Evolutionary conservation across 2,888 invertebrate genomes (phyloP), one percentile per base, ranked within the genome.

Genomic region (Bembecia ichneumoniformis): DNA sequence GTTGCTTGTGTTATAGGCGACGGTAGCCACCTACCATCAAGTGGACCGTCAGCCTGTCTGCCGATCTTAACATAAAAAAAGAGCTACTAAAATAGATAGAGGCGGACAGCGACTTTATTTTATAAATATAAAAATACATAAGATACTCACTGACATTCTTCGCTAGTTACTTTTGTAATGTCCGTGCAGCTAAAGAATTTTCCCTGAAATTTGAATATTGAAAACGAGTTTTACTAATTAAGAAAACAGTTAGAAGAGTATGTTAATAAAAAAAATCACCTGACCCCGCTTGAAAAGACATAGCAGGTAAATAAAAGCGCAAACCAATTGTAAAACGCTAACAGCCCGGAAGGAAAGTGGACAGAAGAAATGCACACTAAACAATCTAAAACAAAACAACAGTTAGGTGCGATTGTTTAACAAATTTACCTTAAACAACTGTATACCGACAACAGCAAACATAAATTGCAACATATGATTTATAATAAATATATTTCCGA

Each of bases 381-480:
- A 28, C 20, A 28, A n/a, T n/a, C n/a, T n/a, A n/a, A 9, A 28
- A 28, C 28, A 28, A 28, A 2, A 28, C 28, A 28, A 28, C 28
- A 28, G 5, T 0, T 28, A 28, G 7, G 7, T 28, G 28, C 28
- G 3, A 40, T 40, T 40, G 14, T 40, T 40, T 13, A 5, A 40
- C 13, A 13, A n/a, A 40, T 13, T 10, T 40, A 96, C 96, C 94
- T 99, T 99, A 90, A 99, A 99, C 68, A 99, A 93, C 89, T 99
- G 99, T 77, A 99, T 97, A 87, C 99, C 99, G 86, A 99, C 97
- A 80, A 98, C 98, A 89, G 99, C 97, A 88, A 99, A 99, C 98
- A 99, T 99, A 91, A 99, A 99, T 91, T 98, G 96, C 81, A 99
- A 94, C 86, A 99, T 94, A 89, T 97, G 96, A 84, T 98, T 99